Percentiles rank a stretch among this genome's conserved stretches.
Conservation (phyloP, 2,797 vertebrate genomes). For the Adelosebastes latens region DNA sequence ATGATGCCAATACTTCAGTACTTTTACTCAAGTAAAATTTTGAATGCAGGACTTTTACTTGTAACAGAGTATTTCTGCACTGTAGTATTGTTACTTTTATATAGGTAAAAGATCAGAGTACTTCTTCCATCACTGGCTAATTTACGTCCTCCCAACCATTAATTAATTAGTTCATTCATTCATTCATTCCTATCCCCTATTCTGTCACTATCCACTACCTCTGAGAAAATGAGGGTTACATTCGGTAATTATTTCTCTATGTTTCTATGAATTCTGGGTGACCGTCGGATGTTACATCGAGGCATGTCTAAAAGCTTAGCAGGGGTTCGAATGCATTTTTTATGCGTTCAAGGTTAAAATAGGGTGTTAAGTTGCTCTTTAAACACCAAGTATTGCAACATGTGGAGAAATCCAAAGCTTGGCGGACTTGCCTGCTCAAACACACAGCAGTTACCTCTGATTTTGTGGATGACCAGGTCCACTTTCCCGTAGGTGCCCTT, state of each 20-base stretch:
- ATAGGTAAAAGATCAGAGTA: background rate
- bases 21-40: background rate
- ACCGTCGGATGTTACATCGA: background rate
- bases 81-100: background rate
- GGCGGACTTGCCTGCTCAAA: too few species aligned
- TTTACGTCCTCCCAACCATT: background rate
- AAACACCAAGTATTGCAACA: background rate
- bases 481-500: slow-evolving; percentile 87
- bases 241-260: background rate
- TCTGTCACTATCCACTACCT: background rate
- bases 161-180: background rate
- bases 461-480: slow-evolving; percentile 85
- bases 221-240: background rate
- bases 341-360: background rate
- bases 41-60: background rate
- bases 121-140: background rate
- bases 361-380: background rate
- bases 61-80: background rate
- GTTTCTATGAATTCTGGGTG: background rate
- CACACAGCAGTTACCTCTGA: slow-evolving; percentile 71
- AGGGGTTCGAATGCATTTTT: background rate
- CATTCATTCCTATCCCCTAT: background rate
- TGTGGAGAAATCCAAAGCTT: background rate
- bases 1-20: background rate
- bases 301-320: background rate